Conservation (phyloP, 2,797 vertebrate genomes). For the Acomys russatus region DNA sequence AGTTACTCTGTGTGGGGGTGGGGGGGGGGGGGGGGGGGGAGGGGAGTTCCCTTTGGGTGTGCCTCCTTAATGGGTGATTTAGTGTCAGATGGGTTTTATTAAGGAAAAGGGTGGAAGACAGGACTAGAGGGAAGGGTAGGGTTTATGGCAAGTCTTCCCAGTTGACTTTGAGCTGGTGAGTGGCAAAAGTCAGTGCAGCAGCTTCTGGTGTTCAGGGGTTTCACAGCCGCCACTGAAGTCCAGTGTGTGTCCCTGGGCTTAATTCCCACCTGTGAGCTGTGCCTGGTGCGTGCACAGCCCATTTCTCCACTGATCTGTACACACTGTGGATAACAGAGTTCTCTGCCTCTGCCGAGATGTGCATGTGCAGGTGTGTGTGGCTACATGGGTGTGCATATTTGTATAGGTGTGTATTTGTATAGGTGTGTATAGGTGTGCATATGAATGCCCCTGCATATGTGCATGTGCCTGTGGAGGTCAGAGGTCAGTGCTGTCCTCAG, state of each 20-base stretch:
- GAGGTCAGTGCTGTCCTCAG: neutral
- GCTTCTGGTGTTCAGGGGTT: fast-evolving
- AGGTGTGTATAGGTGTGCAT: neutral
- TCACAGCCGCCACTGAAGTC: neutral
- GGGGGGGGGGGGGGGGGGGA: no score
- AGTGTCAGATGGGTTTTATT: neutral
- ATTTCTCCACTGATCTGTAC: neutral
- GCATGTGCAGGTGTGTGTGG: neutral
- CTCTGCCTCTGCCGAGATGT: neutral
- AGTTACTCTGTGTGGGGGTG: no score
- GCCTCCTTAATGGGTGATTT: neutral
- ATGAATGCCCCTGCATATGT: neutral
- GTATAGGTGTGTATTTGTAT: neutral
- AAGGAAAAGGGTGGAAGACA: neutral
- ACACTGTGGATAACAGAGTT: no score
- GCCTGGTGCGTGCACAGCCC: fast-evolving
- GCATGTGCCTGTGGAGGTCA: neutral
- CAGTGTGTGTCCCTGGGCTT: neutral
- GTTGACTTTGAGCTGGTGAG: fast-evolving
- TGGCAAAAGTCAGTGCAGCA: no score
- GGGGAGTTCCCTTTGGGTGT: no score
- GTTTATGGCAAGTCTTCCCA: neutral
- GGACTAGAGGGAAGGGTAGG: neutral
- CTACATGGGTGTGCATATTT: neutral
- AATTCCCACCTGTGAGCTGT: neutral